phyloP scores from a whole-genome alignment of 2,113 vertebrate genomes.

The Serilophus lunatus region DNA sequence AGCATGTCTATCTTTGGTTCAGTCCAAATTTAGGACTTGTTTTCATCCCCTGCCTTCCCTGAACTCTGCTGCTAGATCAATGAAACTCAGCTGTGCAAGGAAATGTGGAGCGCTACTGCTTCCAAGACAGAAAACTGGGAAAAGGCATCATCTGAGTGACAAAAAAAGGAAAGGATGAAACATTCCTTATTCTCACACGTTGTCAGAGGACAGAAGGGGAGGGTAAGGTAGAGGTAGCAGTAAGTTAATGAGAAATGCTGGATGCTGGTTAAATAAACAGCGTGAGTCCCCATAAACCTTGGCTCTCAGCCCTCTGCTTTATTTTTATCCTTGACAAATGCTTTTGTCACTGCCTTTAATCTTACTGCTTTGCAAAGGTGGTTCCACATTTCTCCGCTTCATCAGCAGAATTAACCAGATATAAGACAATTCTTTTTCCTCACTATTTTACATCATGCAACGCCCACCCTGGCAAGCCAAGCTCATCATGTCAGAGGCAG shows the following conservation, averaged over 20 bases:
- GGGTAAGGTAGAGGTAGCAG: background rate
- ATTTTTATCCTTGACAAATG: background rate
- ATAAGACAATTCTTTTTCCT: background rate
- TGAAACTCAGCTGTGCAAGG: background rate
- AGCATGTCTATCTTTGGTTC: slow-evolving; percentile 26
- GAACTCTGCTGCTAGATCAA: slow-evolving; percentile 3
- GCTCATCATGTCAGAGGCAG: background rate
- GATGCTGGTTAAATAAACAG: slow-evolving; percentile 21
- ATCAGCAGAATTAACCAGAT: background rate
- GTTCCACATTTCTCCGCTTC: background rate
- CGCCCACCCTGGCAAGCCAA: background rate
- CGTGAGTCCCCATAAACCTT: background rate
- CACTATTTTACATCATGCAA: background rate
- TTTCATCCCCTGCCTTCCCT: background rate
- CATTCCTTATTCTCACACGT: background rate
- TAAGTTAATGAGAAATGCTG: background rate
- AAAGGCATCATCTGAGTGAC: background rate
- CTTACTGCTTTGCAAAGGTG: background rate
- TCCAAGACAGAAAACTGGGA: slow-evolving; percentile 5
- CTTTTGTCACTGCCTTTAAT: background rate
- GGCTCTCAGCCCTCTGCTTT: background rate
- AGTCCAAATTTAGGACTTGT: slow-evolving; percentile 33
- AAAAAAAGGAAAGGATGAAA: background rate
- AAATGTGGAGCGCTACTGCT: background rate
- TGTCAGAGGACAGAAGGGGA: background rate